A percentile compares a stretch with the other conserved stretches of the same genome.
phyloP scores from a whole-genome alignment of 2,888 invertebrate species.

The Xestia ashworthii region DNA sequence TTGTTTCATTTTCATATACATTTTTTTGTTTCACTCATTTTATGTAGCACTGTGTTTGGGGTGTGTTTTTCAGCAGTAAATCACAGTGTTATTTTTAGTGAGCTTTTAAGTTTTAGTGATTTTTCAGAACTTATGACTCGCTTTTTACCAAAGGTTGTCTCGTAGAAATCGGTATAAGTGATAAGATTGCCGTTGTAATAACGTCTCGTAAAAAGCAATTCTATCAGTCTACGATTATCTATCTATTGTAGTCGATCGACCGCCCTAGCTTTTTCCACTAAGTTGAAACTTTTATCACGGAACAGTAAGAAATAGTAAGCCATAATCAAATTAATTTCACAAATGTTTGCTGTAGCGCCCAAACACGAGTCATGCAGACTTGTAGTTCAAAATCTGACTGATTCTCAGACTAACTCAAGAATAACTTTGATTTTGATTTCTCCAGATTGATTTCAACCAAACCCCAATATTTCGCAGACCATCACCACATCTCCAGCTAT shows the following conservation, averaged over 20 bases:
- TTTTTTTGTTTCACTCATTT: slow-evolving; percentile 61
- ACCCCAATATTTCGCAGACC: slow-evolving; percentile 11
- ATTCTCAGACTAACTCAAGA: background rate
- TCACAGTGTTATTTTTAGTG: background rate
- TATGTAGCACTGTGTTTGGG: slow-evolving; percentile 30
- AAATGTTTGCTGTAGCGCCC: background rate
- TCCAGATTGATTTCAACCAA: background rate
- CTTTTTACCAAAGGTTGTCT: background rate
- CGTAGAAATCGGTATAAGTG: background rate
- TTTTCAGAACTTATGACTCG: background rate
- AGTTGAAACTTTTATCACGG: background rate
- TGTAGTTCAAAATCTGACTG: background rate
- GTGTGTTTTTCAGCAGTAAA: slow-evolving; percentile 2
- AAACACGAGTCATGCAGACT: background rate
- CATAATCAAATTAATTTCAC: background rate
- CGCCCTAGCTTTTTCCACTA: background rate
- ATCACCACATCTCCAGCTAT: slow-evolving; percentile 13
- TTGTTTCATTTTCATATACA: slow-evolving; percentile 71
- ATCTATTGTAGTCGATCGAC: no score
- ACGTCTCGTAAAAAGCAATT: no score
- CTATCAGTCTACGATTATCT: no score
- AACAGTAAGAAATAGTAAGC: background rate
- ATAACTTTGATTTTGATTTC: background rate
- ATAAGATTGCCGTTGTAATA: background rate
- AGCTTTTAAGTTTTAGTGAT: background rate